Evolutionary conservation across 1,140 invertebrate genomes (phyloP).

Genomic region (Hormaphis cornu): DNA sequence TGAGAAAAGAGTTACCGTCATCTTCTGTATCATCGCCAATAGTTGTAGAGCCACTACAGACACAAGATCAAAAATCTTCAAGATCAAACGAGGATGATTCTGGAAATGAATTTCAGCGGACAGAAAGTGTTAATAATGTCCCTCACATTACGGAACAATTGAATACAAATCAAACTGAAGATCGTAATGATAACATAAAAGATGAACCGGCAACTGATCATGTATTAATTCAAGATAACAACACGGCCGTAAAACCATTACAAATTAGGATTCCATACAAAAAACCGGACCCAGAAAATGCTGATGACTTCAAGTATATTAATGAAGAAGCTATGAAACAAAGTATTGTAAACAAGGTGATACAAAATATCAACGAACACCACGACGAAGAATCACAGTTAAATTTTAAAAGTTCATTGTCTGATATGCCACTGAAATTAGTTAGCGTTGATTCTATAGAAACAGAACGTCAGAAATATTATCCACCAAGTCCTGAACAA

Average conservation of each 20-base stretch:
- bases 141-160: background rate
- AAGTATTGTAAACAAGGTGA: conserved; percentile 19
- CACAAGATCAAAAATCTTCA: background rate
- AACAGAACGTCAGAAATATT: background rate
- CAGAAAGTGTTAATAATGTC: background rate
- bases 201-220: background rate
- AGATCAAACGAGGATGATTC: background rate
- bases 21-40: background rate
- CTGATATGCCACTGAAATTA: conserved; percentile 10
- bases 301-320: background rate
- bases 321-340: conserved; percentile 16
- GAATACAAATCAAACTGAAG: conserved; percentile 3
- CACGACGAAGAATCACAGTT: background rate
- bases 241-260: background rate
- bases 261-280: conserved; percentile 18
- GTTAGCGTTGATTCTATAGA: background rate
- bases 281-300: background rate
- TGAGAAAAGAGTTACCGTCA: background rate
- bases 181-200: background rate
- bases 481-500: background rate
- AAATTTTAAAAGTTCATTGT: background rate
- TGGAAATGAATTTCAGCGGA: background rate
- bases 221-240: background rate
- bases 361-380: conserved; percentile 17
- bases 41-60: background rate